phyloP scores from a whole-genome alignment of 1,140 invertebrate genomes.

The Homarus americanus region DNA sequence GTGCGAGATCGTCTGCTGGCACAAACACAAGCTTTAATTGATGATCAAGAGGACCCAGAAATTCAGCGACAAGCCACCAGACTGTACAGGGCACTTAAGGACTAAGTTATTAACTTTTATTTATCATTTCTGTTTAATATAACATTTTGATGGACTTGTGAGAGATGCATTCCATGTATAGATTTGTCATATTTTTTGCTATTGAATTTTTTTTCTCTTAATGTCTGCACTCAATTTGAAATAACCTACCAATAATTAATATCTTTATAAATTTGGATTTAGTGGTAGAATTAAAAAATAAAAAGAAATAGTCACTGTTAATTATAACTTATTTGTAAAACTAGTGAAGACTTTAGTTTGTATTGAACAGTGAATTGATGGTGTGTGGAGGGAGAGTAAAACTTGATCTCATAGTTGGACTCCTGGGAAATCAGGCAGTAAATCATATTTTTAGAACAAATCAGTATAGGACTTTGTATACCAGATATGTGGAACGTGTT shows the following conservation, averaged over 20 bases:
- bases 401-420: not conserved
- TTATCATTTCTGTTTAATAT: not conserved
- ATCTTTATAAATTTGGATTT: too few relatives aligned
- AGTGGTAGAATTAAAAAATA: too few relatives aligned
- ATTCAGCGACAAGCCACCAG: slow-evolving; percentile 42
- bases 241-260: too few relatives aligned
- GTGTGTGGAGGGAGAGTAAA: too few relatives aligned
- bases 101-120: not conserved
- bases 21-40: not conserved
- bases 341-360: too few relatives aligned
- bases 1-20: slow-evolving; percentile 37
- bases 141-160: not conserved
- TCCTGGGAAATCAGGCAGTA: not conserved
- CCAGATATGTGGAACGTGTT: not conserved
- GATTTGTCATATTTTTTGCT: too few relatives aligned
- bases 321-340: too few relatives aligned
- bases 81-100: slow-evolving; percentile 34
- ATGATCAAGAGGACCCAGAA: slow-evolving; percentile 30
- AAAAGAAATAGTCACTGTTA: too few relatives aligned
- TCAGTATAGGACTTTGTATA: not conserved
- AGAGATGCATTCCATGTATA: not conserved
- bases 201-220: too few relatives aligned
- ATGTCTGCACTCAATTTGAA: too few relatives aligned
- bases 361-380: too few relatives aligned
- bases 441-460: not conserved